These are phyloP conservation scores for Caenorhabditis brenneri DNA, from an alignment of 1,140 invertebrate genomes.

Conservation along the genomic window DNA sequence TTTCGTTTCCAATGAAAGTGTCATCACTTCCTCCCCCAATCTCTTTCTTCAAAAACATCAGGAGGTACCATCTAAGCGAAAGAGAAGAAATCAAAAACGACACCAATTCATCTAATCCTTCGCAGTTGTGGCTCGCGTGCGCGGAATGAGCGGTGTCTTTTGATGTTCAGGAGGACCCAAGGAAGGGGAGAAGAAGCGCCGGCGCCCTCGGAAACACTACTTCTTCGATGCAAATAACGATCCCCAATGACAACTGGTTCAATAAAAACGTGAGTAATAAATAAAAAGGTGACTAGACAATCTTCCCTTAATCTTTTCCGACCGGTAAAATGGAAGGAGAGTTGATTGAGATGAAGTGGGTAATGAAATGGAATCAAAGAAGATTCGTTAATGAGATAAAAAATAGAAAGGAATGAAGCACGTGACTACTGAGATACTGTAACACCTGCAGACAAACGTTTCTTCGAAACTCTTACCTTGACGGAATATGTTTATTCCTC, in stretches of 20 bases:
- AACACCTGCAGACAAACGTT: background rate
- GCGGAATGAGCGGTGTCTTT: conserved; percentile 27
- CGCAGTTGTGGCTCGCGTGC: background rate
- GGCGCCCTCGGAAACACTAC: conserved; percentile 1
- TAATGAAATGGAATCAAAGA: no score
- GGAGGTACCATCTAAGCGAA: conserved; percentile 27
- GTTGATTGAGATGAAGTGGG: conserved; percentile 1
- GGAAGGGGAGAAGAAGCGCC: background rate
- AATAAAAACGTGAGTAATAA: conserved; percentile 36
- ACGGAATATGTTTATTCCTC: conserved; percentile 60
- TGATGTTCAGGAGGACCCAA: background rate
- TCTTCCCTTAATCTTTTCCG: conserved; percentile 3
- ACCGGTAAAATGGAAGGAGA: background rate
- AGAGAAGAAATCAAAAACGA: conserved; percentile 28
- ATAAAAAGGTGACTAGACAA: conserved; percentile 11
- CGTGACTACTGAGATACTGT: background rate
- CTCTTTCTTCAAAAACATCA: conserved; percentile 28
- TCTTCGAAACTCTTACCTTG: conserved; percentile 50
- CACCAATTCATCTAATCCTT: conserved; percentile 42
- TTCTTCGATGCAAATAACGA: background rate
- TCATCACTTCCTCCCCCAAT: background rate
- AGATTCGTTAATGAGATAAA: no score
- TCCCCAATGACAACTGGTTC: conserved; percentile 34
- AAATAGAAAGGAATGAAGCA: background rate
- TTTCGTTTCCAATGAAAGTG: background rate